Evolutionary conservation across 2,797 vertebrate species (phyloP), one percentile per base, ranked within the genome.

Genomic region (Fringilla coelebs): DNA sequence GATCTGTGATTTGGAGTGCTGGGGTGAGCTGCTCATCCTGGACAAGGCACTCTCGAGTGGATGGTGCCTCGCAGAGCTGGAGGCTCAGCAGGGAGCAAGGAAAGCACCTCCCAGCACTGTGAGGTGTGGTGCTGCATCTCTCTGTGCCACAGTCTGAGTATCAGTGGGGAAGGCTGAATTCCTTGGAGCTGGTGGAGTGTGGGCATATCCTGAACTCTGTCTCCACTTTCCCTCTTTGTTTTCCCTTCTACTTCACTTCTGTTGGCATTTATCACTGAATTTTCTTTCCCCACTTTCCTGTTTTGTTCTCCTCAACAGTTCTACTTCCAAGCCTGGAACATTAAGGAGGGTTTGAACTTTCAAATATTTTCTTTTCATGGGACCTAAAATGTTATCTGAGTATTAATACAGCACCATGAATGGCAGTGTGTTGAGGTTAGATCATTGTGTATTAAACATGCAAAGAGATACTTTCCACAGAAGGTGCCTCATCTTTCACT

Each of bases 401-500:
- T 77, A 87, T 96, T 54, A 68, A 52, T 13, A 20, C 5, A 11
- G 57, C 51, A 31, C 38, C 45, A 19, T 36, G 43, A 40, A 52
- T 43, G 77, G 45, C 70, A 79, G 71, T 63, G 67, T 65, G 67
- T 28, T 67, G 78, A 86, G 57, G 72, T 95, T 86, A 94, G 25
- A 91, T 57, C 65, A 22, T 28, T 0, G 1, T 71, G 15, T 61
- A 93, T 93, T 95, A 90, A 94, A 90, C 78, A 90, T 89, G 90
- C 63, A 92, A 90, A 77, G 93, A 93, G 94, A 91, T 52, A 81
- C 62, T 96, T 94, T 95, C 63, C 75, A 88, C 80, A 93, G 86
- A 66, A 91, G 72, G 83, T 96, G 70, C 72, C 75, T 94, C 93
- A 95, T 96, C 90, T 95, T 94, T 91, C 95, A 81, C 86, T 8